Evolutionary conservation across 2,797 vertebrate species (phyloP).

Genomic region (Siniperca scherzeri): DNA sequence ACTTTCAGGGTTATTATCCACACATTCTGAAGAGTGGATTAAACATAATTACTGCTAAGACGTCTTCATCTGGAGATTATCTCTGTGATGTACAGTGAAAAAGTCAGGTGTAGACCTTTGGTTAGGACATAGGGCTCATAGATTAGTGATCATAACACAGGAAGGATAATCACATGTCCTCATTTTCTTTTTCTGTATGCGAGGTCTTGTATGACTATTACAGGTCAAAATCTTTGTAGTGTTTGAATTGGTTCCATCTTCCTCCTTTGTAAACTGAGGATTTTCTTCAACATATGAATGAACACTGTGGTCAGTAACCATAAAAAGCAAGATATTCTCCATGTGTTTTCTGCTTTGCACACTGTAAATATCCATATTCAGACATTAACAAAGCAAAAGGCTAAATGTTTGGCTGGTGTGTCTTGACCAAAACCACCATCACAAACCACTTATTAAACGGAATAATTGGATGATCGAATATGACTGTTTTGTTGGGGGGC

Average conservation of each 20-base stretch:
- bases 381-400: slow-evolving; percentile 36
- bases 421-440: slow-evolving; percentile 38
- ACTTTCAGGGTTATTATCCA: slow-evolving; percentile 47
- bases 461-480: slow-evolving; percentile 42
- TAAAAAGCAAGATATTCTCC: slow-evolving; percentile 29
- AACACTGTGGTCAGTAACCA: slow-evolving; percentile 9
- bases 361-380: slow-evolving; percentile 19
- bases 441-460: slow-evolving; percentile 32
- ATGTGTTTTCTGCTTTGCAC: slow-evolving; percentile 8
- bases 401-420: slow-evolving; percentile 22
- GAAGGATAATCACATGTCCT: slow-evolving; percentile 42
- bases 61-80: slow-evolving; percentile 69
- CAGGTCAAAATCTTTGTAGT: slow-evolving; percentile 4
- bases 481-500: slow-evolving; percentile 26
- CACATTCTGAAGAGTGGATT: slow-evolving; percentile 60
- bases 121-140: slow-evolving; percentile 36
- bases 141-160: slow-evolving; percentile 36
- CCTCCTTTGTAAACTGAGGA: background rate
- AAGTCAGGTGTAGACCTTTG: slow-evolving; percentile 32
- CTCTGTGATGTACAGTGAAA: slow-evolving; percentile 59
- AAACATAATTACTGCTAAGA: slow-evolving; percentile 66
- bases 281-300: slow-evolving; percentile 19
- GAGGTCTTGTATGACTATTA: background rate
- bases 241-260: background rate
- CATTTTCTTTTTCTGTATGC: slow-evolving; percentile 10